Conservation (phyloP, 1,140 invertebrate genomes). For the Halesus radiatus region DNA sequence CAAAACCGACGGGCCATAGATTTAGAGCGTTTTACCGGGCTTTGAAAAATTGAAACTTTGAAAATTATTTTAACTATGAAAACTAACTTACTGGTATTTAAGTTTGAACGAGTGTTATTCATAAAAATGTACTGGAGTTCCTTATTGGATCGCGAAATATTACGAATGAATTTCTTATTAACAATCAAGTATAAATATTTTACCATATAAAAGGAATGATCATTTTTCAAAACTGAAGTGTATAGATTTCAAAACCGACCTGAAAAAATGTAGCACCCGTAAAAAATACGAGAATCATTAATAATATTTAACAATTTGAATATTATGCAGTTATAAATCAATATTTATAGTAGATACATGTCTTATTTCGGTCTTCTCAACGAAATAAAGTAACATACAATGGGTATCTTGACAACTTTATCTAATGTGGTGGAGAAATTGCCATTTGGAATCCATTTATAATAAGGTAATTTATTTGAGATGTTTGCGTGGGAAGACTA, state of each 20-base stretch:
- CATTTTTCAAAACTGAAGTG: not conserved
- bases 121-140: no score
- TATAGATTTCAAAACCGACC: not conserved
- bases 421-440: slow-evolving; percentile 13
- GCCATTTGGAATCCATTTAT: slow-evolving; percentile 7
- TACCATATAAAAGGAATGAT: no score
- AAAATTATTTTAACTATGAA: no score
- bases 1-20: no score
- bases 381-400: not conserved
- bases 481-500: slow-evolving; percentile 30
- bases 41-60: no score
- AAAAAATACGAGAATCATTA: not conserved
- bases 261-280: not conserved
- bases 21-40: no score
- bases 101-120: no score
- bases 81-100: no score
- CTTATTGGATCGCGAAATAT: no score
- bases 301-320: slow-evolving; percentile 19
- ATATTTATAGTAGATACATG: not conserved
- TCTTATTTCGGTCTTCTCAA: slow-evolving; percentile 12
- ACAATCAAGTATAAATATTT: no score
- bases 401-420: slow-evolving; percentile 17
- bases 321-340: slow-evolving; percentile 7
- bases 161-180: no score
- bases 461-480: slow-evolving; percentile 33